These are phyloP conservation scores for Glaucopsyche alexis DNA, from an alignment of 2,888 invertebrate species.

Conservation along the genomic window DNA sequence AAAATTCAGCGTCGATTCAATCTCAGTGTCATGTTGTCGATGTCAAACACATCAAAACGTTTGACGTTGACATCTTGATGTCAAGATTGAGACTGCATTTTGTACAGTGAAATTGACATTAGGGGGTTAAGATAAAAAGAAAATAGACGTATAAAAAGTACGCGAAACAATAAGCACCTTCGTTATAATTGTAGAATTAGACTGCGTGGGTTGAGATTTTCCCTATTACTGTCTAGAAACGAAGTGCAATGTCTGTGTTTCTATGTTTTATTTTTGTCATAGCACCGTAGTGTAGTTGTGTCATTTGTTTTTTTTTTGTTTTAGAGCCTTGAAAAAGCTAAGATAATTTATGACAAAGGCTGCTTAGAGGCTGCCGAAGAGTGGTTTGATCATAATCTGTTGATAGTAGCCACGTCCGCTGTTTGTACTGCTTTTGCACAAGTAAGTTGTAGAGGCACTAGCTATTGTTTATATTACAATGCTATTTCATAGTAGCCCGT, in stretches of 20 bases:
- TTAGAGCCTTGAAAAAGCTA: conserved; percentile 88
- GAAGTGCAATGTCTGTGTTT: not conserved
- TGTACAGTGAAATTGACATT: not conserved
- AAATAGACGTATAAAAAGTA: not conserved
- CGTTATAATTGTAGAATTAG: not conserved
- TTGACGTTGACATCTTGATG: no score
- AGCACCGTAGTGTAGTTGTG: conserved; percentile 31
- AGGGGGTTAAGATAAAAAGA: not conserved
- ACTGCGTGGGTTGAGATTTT: no score
- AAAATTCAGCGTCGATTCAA: no score
- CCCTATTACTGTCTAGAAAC: not conserved
- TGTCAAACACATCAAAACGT: no score
- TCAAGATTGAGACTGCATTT: no score
- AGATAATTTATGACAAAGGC: conserved; percentile 95
- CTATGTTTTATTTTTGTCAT: conserved; percentile 27
- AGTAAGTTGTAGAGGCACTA: conserved; percentile 83
- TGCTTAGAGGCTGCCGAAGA: conserved; percentile 96
- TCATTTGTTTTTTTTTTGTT: conserved; percentile 60
- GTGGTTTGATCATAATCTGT: conserved; percentile 96
- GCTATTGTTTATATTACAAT: conserved; percentile 28
- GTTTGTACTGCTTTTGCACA: conserved; percentile 95
- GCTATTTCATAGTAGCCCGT: not conserved
- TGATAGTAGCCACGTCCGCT: conserved; percentile 93
- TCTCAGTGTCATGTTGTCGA: no score
- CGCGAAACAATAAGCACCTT: not conserved